A percentile compares a stretch with the other conserved stretches of the same genome.
phyloP scores from a whole-genome alignment of 2,888 invertebrate genomes.

The Thalpophila matura region DNA sequence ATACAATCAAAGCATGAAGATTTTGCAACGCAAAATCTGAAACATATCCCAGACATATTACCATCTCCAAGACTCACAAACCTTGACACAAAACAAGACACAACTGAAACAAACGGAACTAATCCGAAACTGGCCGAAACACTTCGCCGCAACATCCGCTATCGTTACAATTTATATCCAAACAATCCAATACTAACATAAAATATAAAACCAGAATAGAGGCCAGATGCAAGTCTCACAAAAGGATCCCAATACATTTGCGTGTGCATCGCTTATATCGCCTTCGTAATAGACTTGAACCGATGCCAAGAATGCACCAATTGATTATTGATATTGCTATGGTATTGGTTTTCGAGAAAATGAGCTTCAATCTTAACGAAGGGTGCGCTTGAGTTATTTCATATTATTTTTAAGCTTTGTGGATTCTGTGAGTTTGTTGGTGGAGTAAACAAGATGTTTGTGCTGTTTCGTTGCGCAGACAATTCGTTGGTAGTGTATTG shows the following conservation, averaged over 20 bases:
- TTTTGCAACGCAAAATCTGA: not conserved
- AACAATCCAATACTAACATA: constrained; percentile 58
- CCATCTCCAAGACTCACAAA: constrained; percentile 16
- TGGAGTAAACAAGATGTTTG: constrained; percentile 46
- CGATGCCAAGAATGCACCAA: constrained; percentile 88
- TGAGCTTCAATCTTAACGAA: constrained; percentile 74
- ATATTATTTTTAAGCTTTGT: constrained; percentile 57
- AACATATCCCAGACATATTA: not conserved
- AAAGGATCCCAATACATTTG: constrained; percentile 83
- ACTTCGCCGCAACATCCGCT: constrained; percentile 48
- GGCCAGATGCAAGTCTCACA: constrained; percentile 79
- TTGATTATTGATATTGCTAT: constrained; percentile 90
- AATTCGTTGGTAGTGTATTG: constrained; percentile 16
- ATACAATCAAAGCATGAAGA: not conserved
- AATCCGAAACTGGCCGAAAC: constrained; percentile 48
- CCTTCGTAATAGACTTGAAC: constrained; percentile 87
- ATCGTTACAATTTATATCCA: constrained; percentile 61
- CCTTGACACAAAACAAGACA: constrained; percentile 35
- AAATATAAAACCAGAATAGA: constrained; percentile 62
- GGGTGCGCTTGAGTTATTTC: constrained; percentile 64
- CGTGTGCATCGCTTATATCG: constrained; percentile 79
- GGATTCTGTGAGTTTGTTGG: constrained; percentile 33
- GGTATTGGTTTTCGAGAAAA: constrained; percentile 84
- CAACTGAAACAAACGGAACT: constrained; percentile 27
- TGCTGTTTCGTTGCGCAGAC: constrained; percentile 12